Evolutionary conservation across 2,888 invertebrate species (phyloP).

Genomic region (Agrochola litura): DNA sequence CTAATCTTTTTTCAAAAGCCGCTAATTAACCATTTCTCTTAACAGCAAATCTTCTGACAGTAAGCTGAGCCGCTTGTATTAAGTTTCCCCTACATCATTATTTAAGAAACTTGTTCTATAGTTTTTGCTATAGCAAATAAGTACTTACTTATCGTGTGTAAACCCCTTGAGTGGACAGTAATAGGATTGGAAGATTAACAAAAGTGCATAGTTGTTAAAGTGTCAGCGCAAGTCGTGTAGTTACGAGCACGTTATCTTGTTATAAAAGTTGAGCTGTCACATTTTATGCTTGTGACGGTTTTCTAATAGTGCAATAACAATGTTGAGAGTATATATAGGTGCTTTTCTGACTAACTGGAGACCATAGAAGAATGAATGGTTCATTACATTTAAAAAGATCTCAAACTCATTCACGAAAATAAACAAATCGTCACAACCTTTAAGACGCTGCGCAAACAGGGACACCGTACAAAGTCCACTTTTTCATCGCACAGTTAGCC

Average conservation of each 20-base stretch:
- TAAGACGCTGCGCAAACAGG: too few species aligned
- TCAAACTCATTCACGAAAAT: background rate
- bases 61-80: constrained; percentile 9
- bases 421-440: too few species aligned
- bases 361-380: background rate
- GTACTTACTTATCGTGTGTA: background rate
- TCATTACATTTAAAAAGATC: background rate
- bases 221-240: constrained; percentile 27
- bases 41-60: background rate
- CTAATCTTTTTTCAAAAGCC: background rate
- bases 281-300: constrained; percentile 1
- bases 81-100: constrained; percentile 6
- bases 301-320: background rate
- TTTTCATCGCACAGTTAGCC: too few species aligned
- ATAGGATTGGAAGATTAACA: constrained; percentile 59
- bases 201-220: constrained; percentile 40
- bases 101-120: background rate
- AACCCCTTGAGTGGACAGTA: constrained; percentile 34
- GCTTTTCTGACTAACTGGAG: background rate
- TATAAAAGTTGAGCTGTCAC: constrained; percentile 24
- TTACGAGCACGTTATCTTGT: constrained; percentile 33
- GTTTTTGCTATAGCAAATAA: constrained; percentile 3
- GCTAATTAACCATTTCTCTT: constrained; percentile 18
- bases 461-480: too few species aligned
- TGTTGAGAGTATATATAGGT: too few species aligned